A percentile compares a stretch with the other conserved stretches of the same genome.
Conservation (phyloP, 1,140 invertebrate species). For the Cylas formicarius region DNA sequence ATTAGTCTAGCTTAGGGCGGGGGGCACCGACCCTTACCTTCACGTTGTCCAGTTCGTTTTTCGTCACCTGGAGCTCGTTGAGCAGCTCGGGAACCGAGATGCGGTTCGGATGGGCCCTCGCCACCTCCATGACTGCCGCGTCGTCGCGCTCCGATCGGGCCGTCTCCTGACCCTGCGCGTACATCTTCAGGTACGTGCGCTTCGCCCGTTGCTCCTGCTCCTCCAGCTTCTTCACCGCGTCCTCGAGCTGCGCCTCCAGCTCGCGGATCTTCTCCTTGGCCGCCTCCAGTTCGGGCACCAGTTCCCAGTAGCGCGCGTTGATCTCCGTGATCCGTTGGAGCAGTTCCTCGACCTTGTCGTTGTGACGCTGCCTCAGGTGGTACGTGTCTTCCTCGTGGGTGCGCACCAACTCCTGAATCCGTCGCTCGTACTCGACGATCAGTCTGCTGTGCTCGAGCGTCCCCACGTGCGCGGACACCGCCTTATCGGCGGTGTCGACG, state of each 20-base stretch:
- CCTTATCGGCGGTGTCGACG: constrained; percentile 51
- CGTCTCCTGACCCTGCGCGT: constrained; percentile 71
- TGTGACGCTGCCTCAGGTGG: constrained; percentile 66
- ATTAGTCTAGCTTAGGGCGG: too few relatives aligned
- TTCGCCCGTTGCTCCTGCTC: constrained; percentile 70
- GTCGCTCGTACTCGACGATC: constrained; percentile 62
- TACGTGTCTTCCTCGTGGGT: constrained; percentile 61
- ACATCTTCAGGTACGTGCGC: constrained; percentile 73
- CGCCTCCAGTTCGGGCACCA: constrained; percentile 58
- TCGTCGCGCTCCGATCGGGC: constrained; percentile 61
- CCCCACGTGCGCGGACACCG: constrained; percentile 45
- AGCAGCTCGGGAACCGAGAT: constrained; percentile 70
- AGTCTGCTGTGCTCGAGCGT: constrained; percentile 52
- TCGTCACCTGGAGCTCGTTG: constrained; percentile 70
- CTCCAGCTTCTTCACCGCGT: constrained; percentile 55
- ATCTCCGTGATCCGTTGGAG: constrained; percentile 71
- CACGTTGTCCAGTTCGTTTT: constrained; percentile 75
- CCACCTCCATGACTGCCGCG: constrained; percentile 55
- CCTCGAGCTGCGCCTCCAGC: constrained; percentile 60
- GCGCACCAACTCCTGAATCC: constrained; percentile 64
- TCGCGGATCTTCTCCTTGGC: constrained; percentile 60
- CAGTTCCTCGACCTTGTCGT: constrained; percentile 70
- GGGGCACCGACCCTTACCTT: constrained; percentile 50
- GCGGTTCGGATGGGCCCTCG: constrained; percentile 51
- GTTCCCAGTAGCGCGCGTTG: constrained; percentile 64